Percentiles rank a stretch among this genome's conserved stretches.
Conservation (phyloP, 2,113 vertebrate species). For the Lota lota region DNA sequence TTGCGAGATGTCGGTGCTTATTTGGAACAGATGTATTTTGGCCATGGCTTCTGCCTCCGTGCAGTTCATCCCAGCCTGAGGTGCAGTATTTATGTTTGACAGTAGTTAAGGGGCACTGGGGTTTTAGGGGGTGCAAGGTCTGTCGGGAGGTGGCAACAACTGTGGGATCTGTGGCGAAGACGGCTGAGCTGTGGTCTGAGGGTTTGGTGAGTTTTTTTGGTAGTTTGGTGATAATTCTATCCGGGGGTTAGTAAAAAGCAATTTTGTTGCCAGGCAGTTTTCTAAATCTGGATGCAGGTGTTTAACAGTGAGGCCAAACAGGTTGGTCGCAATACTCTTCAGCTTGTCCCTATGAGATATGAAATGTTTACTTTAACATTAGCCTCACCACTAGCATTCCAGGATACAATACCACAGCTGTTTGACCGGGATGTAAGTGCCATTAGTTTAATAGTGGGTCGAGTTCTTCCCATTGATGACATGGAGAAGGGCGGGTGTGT, state of each 20-base stretch:
- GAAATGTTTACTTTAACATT: conserved; percentile 29
- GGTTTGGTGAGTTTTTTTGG: conserved; percentile 13
- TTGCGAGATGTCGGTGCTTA: conserved; percentile 69
- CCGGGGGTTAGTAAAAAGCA: conserved; percentile 14
- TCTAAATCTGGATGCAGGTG: conserved; percentile 2
- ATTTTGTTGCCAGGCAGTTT: background rate
- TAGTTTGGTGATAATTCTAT: conserved; percentile 16
- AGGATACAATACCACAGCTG: no score
- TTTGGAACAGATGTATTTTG: conserved; percentile 69
- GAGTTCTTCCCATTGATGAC: conserved; percentile 34
- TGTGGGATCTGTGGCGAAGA: conserved; percentile 44
- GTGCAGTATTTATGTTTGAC: conserved; percentile 36
- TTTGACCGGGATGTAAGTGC: no score
- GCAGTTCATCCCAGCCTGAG: conserved; percentile 45
- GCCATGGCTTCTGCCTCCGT: conserved; percentile 63
- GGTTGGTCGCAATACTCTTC: conserved; percentile 9
- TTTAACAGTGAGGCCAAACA: background rate
- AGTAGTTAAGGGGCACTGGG: conserved; percentile 28
- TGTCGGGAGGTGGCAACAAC: conserved; percentile 49
- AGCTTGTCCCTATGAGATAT: conserved; percentile 30
- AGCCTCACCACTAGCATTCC: background rate
- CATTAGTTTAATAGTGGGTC: no score
- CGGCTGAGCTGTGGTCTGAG: conserved; percentile 35
- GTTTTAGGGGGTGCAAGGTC: conserved; percentile 52
- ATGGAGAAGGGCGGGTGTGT: conserved; percentile 37